These are phyloP conservation scores for Bufo gargarizans DNA, from an alignment of 2,113 vertebrate species.

Conservation along the genomic window DNA sequence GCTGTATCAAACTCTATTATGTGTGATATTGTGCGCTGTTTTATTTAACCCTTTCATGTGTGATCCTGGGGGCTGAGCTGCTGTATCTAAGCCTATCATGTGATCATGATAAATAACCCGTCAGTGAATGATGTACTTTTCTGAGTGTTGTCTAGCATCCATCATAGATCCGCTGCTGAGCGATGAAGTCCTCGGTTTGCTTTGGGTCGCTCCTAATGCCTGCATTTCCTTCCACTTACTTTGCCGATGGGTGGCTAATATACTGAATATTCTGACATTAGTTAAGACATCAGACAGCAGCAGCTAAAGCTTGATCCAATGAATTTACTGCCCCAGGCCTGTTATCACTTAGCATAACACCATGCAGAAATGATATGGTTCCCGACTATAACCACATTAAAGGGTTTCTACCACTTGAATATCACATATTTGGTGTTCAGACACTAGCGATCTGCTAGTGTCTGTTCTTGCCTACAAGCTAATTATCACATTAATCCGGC, in stretches of 20 bases:
- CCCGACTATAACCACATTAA: background rate
- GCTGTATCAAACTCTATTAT: background rate
- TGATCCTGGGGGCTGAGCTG: background rate
- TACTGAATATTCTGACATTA: conserved; percentile 13
- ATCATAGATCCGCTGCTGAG: background rate
- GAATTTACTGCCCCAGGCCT: conserved; percentile 1
- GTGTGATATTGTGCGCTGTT: background rate
- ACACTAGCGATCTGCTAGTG: too few species aligned
- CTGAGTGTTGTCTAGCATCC: background rate
- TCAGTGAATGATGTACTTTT: background rate
- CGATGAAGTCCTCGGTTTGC: background rate
- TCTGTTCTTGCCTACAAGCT: too few species aligned
- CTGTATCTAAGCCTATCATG: background rate
- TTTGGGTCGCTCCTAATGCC: background rate
- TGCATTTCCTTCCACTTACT: background rate
- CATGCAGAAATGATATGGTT: background rate
- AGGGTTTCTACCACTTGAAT: too few species aligned
- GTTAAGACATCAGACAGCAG: background rate
- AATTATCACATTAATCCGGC: too few species aligned
- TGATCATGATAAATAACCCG: background rate
- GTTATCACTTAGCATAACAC: background rate
- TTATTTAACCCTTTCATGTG: background rate
- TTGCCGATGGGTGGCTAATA: conserved; percentile 16
- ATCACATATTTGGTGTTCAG: too few species aligned
- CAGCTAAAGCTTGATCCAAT: background rate